phyloP scores from a whole-genome alignment of 1,140 invertebrate genomes.

The Lepidostoma basale region DNA sequence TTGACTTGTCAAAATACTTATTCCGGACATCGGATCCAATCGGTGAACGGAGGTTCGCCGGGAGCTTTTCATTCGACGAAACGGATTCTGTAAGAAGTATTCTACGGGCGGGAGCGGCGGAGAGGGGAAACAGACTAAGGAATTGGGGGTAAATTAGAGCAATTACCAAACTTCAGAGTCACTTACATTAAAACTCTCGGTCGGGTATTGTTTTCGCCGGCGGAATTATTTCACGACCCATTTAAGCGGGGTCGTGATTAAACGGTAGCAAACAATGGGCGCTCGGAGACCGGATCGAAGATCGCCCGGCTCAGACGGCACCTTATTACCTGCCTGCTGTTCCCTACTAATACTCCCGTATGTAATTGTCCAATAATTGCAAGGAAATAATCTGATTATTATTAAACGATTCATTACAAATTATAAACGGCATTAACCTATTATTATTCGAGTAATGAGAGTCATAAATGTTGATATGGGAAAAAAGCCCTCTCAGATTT shows the following conservation, averaged over 20 bases:
- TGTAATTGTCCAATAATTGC: too few species aligned
- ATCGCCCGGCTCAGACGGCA: too few species aligned
- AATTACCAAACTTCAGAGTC: constrained; percentile 44
- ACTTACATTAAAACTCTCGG: constrained; percentile 40
- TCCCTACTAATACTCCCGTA: too few species aligned
- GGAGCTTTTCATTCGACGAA: constrained; percentile 17
- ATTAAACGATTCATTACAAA: too few species aligned
- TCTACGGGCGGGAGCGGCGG: background rate
- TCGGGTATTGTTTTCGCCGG: constrained; percentile 41
- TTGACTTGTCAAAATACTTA: constrained; percentile 6
- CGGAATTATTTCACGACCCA: constrained; percentile 43
- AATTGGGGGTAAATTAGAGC: constrained; percentile 43
- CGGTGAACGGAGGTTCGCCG: background rate
- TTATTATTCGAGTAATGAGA: too few species aligned
- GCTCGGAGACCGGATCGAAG: background rate
- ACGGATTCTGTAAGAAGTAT: constrained; percentile 21
- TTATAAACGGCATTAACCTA: too few species aligned
- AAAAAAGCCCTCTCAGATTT: too few species aligned
- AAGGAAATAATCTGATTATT: too few species aligned
- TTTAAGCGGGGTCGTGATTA: constrained; percentile 33
- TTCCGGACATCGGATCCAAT: background rate
- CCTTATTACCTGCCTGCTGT: constrained; percentile 15
- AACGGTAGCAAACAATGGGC: constrained; percentile 22
- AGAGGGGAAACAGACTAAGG: constrained; percentile 11
- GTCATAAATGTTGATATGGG: too few species aligned